Conservation (phyloP, 2,888 invertebrate genomes). For the Heterodera filipjevi region DNA sequence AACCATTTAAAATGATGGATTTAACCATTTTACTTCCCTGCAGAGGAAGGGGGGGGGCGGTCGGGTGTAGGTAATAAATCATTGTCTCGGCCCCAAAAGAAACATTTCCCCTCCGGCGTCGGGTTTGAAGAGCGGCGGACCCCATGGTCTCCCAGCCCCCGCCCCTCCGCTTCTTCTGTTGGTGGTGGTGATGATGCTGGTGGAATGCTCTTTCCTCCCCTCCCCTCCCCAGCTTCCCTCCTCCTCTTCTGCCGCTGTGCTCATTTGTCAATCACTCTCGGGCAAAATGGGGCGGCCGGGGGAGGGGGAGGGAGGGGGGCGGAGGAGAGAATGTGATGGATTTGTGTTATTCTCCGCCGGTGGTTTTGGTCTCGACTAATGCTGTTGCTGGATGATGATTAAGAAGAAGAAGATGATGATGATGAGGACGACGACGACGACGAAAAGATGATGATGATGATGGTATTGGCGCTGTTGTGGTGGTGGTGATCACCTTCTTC, state of each 20-base stretch:
- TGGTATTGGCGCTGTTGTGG: neutral
- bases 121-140: conserved; percentile 6
- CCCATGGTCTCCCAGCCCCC: neutral
- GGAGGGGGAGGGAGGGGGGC: neutral
- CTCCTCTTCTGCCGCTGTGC: neutral
- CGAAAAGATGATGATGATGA: too few species aligned
- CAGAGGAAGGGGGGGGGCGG: neutral
- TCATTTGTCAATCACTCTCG: conserved; percentile 13
- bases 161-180: neutral
- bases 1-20: neutral
- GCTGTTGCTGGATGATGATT: neutral
- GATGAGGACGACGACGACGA: too few species aligned
- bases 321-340: conserved; percentile 6
- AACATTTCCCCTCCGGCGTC: neutral
- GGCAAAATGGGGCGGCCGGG: neutral
- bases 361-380: neutral
- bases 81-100: conserved; percentile 16
- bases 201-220: neutral
- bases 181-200: neutral
- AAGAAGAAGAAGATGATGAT: neutral
- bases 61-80: conserved; percentile 1
- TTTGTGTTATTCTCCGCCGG: conserved; percentile 7
- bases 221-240: neutral
- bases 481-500: neutral
- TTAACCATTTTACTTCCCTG: neutral